phyloP scores from a whole-genome alignment of 1,140 invertebrate genomes.

The Teleogryllus occipitalis region DNA sequence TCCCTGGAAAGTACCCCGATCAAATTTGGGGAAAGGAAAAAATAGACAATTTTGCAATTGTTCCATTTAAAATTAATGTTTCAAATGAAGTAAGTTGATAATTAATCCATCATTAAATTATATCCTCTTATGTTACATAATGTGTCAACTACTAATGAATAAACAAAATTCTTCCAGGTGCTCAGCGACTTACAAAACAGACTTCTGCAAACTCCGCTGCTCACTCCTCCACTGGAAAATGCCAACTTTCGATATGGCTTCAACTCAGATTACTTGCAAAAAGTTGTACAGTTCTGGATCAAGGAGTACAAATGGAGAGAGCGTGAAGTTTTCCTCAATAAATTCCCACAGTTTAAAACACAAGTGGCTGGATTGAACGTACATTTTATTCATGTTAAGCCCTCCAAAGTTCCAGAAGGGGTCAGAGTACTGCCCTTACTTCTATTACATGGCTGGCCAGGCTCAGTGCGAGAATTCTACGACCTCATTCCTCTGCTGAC shows the following conservation, averaged over 20 bases:
- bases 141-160: no score
- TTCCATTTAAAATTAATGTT: background rate
- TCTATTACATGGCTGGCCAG: constrained; percentile 83
- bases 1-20: background rate
- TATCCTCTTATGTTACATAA: no score
- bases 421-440: constrained; percentile 50
- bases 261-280: constrained; percentile 55
- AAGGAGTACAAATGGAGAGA: constrained; percentile 67
- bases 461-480: constrained; percentile 72
- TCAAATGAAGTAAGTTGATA: background rate
- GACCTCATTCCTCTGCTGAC: constrained; percentile 56
- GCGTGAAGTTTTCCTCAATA: constrained; percentile 57
- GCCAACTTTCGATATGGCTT: constrained; percentile 69
- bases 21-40: background rate
- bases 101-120: no score
- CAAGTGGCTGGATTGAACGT: constrained; percentile 58
- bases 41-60: background rate
- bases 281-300: constrained; percentile 62
- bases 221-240: constrained; percentile 54
- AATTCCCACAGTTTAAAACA: constrained; percentile 62
- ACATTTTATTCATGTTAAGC: constrained; percentile 61
- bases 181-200: no score
- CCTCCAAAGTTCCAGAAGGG: constrained; percentile 35
- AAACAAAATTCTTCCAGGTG: background rate
- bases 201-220: constrained; percentile 29